Base-by-base conservation (phyloP, 2,888 invertebrate genomes). In the Agonopterix alstromeriana region DNA sequence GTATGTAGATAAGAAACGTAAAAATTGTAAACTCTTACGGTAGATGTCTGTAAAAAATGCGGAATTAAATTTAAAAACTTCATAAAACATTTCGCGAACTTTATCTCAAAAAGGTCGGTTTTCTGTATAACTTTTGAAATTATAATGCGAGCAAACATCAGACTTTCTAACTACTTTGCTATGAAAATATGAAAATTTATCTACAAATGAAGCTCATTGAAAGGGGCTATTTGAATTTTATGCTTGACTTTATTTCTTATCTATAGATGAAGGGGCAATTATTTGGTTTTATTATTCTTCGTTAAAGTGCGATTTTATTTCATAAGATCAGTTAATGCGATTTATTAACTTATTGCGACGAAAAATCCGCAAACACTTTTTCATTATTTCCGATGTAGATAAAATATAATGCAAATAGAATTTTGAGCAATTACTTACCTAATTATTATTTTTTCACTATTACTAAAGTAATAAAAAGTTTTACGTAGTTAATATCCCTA, bases 161-260 rank as follows among this genome's bases (percentile, higher is more conserved):
- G 40, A 53, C 52, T 56, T 55, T 48, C 35, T 47, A 56, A 60
- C 57, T 58, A 58, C 57, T 58, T 55, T 48, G 57, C 53, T 50
- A 55, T 58, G 57, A 58, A 64, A 62, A 54, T 54, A 41, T 43
- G 42, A 45, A 51, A 12, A 43, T 50, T 49, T 53, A 42, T 43
- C 50, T 50, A 50, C 50, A 63, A 67, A 66, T 58, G 65, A 63
- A 56, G 57, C 60, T 54, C 55, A 65, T 63, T 67, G 56, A 63
- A 27, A 56, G 57, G 36, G 47, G 51, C 58, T 55, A 52, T 61
- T 60, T 57, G 58, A 63, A 59, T 63, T 61, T 64, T 58, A 60
- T 57, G 55, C 58, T 60, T 56, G 46, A 43, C 36, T 49, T 35
- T 36, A 45, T 45, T 45, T 45, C 8, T 44, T n/a, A 11, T 43